A percentile compares a stretch with the other conserved stretches of the same genome.
Conservation (phyloP, 2,797 vertebrate species). For the Xenopus petersii region DNA sequence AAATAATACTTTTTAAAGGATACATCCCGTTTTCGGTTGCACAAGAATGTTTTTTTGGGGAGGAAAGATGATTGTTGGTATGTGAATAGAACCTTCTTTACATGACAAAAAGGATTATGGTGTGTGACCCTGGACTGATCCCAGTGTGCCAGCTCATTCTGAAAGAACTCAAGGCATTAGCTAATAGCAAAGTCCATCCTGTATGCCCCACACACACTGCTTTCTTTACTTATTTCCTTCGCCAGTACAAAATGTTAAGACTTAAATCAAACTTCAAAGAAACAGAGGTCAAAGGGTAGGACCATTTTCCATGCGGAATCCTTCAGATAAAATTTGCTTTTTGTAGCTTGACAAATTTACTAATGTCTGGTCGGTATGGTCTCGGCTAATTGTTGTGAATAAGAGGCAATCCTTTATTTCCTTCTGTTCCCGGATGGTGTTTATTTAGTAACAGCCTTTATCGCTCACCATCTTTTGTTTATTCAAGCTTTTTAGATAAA, state of each 20-base stretch:
- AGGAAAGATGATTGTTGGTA: constrained; percentile 21
- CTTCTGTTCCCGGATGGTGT: too few species aligned
- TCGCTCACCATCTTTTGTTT: too few species aligned
- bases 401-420: too few species aligned
- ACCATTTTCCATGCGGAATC: constrained; percentile 3
- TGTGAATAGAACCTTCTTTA: constrained; percentile 43
- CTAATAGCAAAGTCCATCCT: constrained; percentile 48
- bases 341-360: background rate
- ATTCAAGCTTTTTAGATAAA: too few species aligned
- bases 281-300: constrained; percentile 43
- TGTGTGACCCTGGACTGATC: constrained; percentile 45
- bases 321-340: constrained; percentile 12
- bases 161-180: constrained; percentile 40
- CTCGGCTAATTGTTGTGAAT: background rate
- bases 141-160: constrained; percentile 43
- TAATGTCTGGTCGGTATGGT: background rate
- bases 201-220: constrained; percentile 25
- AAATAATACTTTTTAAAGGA: constrained; percentile 13
- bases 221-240: constrained; percentile 33
- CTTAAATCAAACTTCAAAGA: constrained; percentile 39
- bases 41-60: constrained; percentile 8
- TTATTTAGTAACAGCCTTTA: too few species aligned
- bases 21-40: constrained; percentile 9
- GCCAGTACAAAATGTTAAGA: constrained; percentile 38
- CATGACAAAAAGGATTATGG: constrained; percentile 49